A percentile compares a stretch with the other conserved stretches of the same genome.
Conservation (phyloP, 2,888 invertebrate species). For the Scrobipalpa costella region DNA sequence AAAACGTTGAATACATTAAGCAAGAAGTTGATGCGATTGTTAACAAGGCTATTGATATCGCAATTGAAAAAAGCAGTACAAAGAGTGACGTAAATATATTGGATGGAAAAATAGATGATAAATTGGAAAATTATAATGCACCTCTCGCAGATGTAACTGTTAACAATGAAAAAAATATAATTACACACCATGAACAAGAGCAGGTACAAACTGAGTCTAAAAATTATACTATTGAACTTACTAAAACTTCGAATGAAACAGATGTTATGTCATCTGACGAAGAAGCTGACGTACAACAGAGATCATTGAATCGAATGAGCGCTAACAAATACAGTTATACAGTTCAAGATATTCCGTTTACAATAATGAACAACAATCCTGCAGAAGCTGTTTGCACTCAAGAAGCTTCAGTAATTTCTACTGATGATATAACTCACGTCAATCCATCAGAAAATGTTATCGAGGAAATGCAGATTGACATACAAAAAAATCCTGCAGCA, state of each 20-base stretch:
- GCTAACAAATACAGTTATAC: neutral
- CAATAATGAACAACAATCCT: neutral
- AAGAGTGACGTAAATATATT: neutral
- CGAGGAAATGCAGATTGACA: neutral
- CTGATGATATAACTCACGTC: neutral
- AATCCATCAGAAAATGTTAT: neutral
- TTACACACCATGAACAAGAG: neutral
- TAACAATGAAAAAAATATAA: neutral
- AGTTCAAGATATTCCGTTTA: neutral
- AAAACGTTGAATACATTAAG: slow-evolving; percentile 11
- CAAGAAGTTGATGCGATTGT: slow-evolving; percentile 14
- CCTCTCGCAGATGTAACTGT: neutral
- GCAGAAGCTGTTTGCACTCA: neutral
- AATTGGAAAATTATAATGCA: neutral
- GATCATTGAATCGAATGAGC: neutral
- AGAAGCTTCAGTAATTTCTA: neutral
- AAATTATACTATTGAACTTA: neutral
- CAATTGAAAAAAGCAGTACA: neutral
- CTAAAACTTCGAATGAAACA: neutral
- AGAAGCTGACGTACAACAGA: slow-evolving; percentile 1
- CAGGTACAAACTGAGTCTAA: neutral
- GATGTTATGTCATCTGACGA: neutral
- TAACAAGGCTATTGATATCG: slow-evolving; percentile 4
- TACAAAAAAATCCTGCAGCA: neutral
- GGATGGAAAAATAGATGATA: neutral